Percentiles rank a stretch among this genome's conserved stretches.
phyloP scores from a whole-genome alignment of 2,797 vertebrate species.

The Pteropus rufus region DNA sequence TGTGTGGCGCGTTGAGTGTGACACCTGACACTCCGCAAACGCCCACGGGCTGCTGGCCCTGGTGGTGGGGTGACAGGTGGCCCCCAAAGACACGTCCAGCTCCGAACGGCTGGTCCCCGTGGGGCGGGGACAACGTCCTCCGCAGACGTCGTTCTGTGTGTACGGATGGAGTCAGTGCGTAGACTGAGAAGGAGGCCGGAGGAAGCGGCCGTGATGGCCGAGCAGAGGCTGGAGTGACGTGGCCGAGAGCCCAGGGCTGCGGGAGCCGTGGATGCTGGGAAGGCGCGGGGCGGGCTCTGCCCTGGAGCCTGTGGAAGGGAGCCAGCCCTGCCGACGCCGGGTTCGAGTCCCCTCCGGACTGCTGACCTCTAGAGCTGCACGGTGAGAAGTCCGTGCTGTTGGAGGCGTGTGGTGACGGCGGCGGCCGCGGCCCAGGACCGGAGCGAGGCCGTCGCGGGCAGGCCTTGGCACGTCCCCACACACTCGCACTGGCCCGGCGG shows the following conservation, averaged over 20 bases:
- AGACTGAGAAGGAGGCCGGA: not conserved
- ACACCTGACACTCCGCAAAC: rapidly evolving
- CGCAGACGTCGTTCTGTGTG: not conserved
- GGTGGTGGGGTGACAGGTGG: not conserved
- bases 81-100: not conserved
- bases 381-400: rapidly evolving
- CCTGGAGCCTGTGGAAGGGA: rapidly evolving
- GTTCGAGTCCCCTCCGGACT: too few species aligned
- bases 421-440: too few species aligned
- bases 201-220: rapidly evolving
- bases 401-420: not conserved
- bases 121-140: not conserved
- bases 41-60: rapidly evolving
- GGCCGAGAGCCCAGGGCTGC: rapidly evolving
- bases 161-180: too few species aligned
- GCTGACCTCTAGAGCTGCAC: not conserved
- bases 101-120: not conserved
- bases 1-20: rapidly evolving
- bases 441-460: rapidly evolving
- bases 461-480: rapidly evolving
- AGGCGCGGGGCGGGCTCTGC: not conserved
- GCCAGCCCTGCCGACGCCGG: not conserved
- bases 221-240: not conserved
- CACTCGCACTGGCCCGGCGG: rapidly evolving
- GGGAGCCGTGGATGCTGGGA: not conserved